A percentile compares a stretch with the other conserved stretches of the same genome.
Conservation (phyloP, 2,797 vertebrate species). For the Pyrocephalus nanus region DNA sequence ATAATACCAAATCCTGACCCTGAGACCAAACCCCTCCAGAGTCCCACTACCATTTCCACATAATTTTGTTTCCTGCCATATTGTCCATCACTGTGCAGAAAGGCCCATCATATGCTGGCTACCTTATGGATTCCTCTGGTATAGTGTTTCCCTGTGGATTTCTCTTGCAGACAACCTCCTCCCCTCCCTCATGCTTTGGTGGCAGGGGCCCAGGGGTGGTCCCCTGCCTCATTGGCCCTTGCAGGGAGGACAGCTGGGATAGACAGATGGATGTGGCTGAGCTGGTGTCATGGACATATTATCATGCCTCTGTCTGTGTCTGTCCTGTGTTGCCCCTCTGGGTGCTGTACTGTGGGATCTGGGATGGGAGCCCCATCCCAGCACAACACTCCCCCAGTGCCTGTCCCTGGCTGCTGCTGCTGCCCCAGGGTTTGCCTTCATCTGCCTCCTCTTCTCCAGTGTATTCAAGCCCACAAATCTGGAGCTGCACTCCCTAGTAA, state of each 20-base stretch:
- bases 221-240: rapidly evolving
- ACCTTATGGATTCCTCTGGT: rapidly evolving
- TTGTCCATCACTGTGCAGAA: not conserved
- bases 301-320: rapidly evolving
- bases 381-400: rapidly evolving
- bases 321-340: rapidly evolving
- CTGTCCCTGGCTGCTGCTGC: not conserved
- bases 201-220: rapidly evolving
- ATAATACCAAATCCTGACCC: not conserved
- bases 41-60: rapidly evolving
- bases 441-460: rapidly evolving
- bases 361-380: not conserved
- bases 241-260: too few species aligned
- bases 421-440: rapidly evolving
- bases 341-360: rapidly evolving
- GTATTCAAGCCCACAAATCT: rapidly evolving
- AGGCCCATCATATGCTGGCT: not conserved
- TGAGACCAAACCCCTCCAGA: not conserved
- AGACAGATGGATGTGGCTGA: rapidly evolving
- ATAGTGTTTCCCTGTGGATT: rapidly evolving
- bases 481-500: rapidly evolving
- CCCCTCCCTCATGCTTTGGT: not conserved
- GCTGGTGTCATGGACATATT: rapidly evolving
- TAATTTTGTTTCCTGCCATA: rapidly evolving
- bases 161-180: not conserved